Evolutionary conservation across 2,888 invertebrate genomes (phyloP).

Genomic region (Andrena chrysosceles): DNA sequence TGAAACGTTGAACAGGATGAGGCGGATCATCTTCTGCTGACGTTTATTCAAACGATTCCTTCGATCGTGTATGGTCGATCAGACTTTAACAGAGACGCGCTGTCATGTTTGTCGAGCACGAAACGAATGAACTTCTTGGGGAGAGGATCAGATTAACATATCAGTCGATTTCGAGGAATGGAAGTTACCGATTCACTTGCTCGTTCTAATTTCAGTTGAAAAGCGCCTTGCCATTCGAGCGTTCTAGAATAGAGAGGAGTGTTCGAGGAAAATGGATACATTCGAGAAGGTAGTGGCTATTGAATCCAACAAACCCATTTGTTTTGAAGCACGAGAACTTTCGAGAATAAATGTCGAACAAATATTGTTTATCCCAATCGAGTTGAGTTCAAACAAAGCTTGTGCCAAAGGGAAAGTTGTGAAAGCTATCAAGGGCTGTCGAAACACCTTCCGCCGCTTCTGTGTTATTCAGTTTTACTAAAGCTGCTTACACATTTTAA

Average conservation of each 20-base stretch:
- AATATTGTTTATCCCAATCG: neutral
- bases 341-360: neutral
- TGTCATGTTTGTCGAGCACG: neutral
- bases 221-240: neutral
- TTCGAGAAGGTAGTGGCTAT: neutral
- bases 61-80: neutral
- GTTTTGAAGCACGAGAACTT: neutral
- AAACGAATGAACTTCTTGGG: conserved; percentile 2
- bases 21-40: conserved; percentile 5
- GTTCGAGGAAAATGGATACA: neutral
- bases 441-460: no score
- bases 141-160: conserved; percentile 53
- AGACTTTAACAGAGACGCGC: no score
- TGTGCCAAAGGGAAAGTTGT: neutral
- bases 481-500: no score
- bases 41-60: neutral
- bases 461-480: no score
- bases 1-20: neutral
- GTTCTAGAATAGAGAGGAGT: neutral
- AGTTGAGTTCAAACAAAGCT: neutral
- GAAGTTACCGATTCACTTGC: conserved; percentile 21
- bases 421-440: neutral
- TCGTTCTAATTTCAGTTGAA: neutral
- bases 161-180: conserved; percentile 44
- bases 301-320: neutral